Percentiles rank a stretch among this genome's conserved stretches.
phyloP scores from a whole-genome alignment of 2,113 vertebrate species.

The Pluvianellus socialis region DNA sequence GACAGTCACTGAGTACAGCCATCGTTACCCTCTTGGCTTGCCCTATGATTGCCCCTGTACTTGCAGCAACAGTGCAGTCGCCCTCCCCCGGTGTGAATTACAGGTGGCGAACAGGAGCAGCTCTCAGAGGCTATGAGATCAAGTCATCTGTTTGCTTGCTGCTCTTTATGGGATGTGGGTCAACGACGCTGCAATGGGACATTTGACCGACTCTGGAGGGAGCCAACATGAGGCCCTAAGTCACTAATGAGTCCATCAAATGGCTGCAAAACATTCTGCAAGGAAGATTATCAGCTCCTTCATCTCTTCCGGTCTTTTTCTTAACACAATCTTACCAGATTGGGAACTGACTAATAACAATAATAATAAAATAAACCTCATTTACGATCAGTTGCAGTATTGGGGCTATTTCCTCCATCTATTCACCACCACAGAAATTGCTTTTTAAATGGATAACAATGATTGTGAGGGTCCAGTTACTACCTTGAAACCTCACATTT shows the following conservation, averaged over 20 bases:
- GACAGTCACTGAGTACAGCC: neutral
- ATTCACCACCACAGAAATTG: conserved; percentile 62
- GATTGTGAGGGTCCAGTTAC: conserved; percentile 67
- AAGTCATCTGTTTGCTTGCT: neutral
- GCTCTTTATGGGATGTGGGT: neutral
- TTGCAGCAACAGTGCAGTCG: neutral
- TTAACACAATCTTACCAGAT: neutral
- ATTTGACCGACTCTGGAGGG: neutral
- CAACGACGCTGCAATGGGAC: neutral
- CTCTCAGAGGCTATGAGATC: neutral
- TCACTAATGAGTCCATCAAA: neutral
- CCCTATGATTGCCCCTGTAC: neutral
- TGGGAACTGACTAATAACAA: conserved; percentile 53
- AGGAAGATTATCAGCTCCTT: neutral
- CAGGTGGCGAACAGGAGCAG: neutral
- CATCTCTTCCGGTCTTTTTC: neutral
- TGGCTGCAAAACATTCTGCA: neutral
- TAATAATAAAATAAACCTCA: conserved; percentile 63
- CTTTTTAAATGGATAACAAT: conserved; percentile 74
- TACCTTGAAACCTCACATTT: conserved; percentile 71
- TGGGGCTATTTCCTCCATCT: conserved; percentile 47
- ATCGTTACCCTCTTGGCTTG: neutral
- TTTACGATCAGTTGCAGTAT: conserved; percentile 20
- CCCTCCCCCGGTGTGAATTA: neutral
- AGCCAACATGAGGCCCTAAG: neutral